Conservation (phyloP, 2,888 invertebrate genomes). For the Seladonia tumulorum region DNA sequence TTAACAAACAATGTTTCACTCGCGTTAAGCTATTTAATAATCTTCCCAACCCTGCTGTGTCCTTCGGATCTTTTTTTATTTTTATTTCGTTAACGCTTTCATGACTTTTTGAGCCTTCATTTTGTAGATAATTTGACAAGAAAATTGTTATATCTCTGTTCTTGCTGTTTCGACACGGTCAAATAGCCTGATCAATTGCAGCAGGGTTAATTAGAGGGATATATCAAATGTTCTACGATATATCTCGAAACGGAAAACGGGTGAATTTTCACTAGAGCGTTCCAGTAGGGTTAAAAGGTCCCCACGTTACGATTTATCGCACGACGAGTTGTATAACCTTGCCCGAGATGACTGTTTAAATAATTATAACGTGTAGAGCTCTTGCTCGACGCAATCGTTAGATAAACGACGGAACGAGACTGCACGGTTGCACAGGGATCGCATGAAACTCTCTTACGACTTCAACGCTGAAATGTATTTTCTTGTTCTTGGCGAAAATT, state of each 20-base stretch:
- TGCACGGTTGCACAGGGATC: neutral
- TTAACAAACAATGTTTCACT: too few species aligned
- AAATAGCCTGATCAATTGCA: too few species aligned
- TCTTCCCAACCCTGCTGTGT: too few species aligned
- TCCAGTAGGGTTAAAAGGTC: neutral
- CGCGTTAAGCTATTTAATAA: too few species aligned
- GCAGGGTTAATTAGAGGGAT: neutral
- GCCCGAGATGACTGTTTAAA: constrained; percentile 8
- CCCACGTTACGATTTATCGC: neutral
- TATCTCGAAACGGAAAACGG: neutral
- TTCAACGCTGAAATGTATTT: neutral
- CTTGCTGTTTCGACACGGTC: too few species aligned
- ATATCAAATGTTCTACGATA: neutral
- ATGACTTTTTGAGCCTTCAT: too few species aligned
- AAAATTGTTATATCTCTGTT: too few species aligned
- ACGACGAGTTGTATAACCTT: neutral
- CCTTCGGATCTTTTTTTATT: too few species aligned
- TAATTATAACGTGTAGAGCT: neutral
- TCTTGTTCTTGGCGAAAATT: neutral
- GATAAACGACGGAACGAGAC: neutral
- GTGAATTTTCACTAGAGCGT: neutral
- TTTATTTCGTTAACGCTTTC: too few species aligned
- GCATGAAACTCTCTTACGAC: neutral
- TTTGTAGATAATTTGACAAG: too few species aligned
- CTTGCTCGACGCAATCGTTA: constrained; percentile 9